These are phyloP conservation scores for Bryconaethiops microstoma DNA, from an alignment of 2,797 vertebrate genomes.

Conservation along the genomic window DNA sequence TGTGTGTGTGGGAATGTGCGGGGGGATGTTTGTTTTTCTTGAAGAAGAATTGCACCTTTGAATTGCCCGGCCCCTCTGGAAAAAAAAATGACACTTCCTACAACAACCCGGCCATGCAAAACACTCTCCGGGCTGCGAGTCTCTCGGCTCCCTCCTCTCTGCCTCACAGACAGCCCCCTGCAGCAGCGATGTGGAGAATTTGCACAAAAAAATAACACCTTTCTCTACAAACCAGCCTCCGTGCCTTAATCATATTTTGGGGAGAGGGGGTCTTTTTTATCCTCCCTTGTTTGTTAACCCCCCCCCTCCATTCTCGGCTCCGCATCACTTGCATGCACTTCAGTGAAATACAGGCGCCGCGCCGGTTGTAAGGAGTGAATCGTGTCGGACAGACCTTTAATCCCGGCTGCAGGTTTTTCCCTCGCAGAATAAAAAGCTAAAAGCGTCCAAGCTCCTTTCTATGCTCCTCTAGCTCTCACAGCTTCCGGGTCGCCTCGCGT, in stretches of 20 bases:
- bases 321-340: neutral
- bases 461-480: conserved; percentile 79
- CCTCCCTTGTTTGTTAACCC: conserved; percentile 51
- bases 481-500: conserved; percentile 92
- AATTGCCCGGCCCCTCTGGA: conserved; percentile 87
- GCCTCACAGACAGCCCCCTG: neutral
- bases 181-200: neutral
- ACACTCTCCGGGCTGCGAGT: conserved; percentile 64
- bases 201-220: neutral
- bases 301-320: neutral
- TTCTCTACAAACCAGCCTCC: conserved; percentile 54
- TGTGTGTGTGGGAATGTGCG: conserved; percentile 3
- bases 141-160: neutral
- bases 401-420: conserved; percentile 73
- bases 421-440: conserved; percentile 74
- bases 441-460: conserved; percentile 78
- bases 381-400: conserved; percentile 76
- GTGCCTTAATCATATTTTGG: conserved; percentile 58
- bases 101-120: conserved; percentile 80
- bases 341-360: neutral
- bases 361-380: conserved; percentile 36
- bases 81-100: conserved; percentile 89
- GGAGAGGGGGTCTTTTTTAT: conserved; percentile 37
- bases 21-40: conserved; percentile 81
- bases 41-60: conserved; percentile 84